Conservation (phyloP, 2,797 vertebrate genomes). For the Typhlichthys eigenmanni region DNA sequence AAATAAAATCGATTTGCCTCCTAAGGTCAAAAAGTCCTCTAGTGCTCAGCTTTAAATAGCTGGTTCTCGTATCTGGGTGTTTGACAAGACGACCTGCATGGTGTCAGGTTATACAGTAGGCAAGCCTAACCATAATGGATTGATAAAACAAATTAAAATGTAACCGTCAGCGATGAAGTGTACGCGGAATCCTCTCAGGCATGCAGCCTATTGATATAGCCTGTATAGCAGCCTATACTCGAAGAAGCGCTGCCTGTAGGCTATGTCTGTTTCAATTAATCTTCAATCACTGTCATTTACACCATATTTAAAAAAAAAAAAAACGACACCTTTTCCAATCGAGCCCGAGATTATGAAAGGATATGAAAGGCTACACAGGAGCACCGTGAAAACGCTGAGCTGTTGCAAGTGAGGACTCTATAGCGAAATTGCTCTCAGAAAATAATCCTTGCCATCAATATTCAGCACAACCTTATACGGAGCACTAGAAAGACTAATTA, state of each 20-base stretch:
- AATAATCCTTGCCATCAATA: slow-evolving; percentile 23
- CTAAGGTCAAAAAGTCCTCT: slow-evolving; percentile 6
- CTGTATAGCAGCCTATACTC: not conserved
- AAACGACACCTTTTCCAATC: not conserved
- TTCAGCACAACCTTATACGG: slow-evolving; percentile 17
- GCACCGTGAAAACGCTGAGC: slow-evolving; percentile 4
- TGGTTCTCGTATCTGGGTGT: slow-evolving; percentile 16
- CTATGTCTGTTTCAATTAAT: not conserved
- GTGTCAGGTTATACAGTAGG: too few species aligned
- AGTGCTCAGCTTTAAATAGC: slow-evolving; percentile 4
- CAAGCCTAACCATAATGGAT: not conserved
- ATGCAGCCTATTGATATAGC: too few species aligned
- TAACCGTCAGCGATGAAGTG: not conserved
- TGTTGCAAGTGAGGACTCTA: not conserved
- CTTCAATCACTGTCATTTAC: not conserved
- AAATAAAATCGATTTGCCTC: slow-evolving; percentile 33
- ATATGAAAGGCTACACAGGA: not conserved
- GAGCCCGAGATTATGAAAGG: not conserved
- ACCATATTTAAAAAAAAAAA: not conserved
- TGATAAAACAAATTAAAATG: not conserved
- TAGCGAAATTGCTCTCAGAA: slow-evolving; percentile 8
- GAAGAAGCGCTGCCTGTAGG: not conserved
- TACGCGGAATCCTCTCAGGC: not conserved
- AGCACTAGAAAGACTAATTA: not conserved
- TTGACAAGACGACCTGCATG: too few species aligned